phyloP scores from a whole-genome alignment of 2,113 vertebrate species.

The Lonchura striata region DNA sequence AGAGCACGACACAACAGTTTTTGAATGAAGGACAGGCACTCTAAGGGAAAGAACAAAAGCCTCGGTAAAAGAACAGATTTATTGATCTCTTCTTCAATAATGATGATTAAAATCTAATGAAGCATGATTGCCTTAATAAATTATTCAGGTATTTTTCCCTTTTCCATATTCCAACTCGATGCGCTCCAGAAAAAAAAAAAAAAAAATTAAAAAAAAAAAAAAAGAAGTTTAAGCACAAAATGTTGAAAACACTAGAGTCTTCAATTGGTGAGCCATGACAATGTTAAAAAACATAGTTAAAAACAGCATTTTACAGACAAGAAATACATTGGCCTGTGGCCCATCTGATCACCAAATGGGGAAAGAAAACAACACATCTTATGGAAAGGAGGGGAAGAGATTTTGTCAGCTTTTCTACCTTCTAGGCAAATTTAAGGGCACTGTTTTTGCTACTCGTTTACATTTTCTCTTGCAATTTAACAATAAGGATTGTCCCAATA shows the following conservation, averaged over 20 bases:
- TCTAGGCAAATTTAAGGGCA: background rate
- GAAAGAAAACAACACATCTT: background rate
- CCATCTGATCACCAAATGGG: background rate
- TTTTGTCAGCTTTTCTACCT: background rate
- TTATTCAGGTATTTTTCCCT: background rate
- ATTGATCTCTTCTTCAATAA: conserved; percentile 42
- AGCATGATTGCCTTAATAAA: conserved; percentile 37
- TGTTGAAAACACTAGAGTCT: background rate
- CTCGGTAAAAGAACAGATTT: background rate
- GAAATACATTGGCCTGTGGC: background rate
- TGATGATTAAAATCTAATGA: conserved; percentile 48
- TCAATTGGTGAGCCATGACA: background rate
- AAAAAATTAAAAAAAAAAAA: background rate
- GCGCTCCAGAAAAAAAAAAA: background rate
- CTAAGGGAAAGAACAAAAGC: conserved; percentile 6
- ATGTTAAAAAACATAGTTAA: background rate
- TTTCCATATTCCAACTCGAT: background rate
- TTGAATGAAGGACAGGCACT: conserved; percentile 18
- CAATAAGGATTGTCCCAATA: background rate
- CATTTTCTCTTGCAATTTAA: background rate
- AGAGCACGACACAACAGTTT: background rate
- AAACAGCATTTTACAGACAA: background rate
- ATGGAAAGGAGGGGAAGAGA: background rate
- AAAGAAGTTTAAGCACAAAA: background rate
- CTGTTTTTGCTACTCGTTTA: background rate